Conservation (phyloP, 2,888 invertebrate genomes). For the Nephrotoma appendiculata region DNA sequence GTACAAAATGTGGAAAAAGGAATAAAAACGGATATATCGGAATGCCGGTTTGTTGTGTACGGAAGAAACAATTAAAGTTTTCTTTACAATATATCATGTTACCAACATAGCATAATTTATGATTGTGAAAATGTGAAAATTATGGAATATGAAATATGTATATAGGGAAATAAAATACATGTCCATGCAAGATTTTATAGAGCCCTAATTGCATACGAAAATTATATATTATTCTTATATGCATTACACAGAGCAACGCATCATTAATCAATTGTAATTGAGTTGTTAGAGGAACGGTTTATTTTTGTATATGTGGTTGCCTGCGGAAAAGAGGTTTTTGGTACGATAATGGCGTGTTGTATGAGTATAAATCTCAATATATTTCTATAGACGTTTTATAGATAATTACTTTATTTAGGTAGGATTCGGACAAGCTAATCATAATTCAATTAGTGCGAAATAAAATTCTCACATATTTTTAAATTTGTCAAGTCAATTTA, state of each 20-base stretch:
- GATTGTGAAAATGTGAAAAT: not conserved
- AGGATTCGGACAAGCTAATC: not conserved
- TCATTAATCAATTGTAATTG: not conserved
- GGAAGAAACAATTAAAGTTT: not conserved
- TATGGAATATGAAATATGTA: not conserved
- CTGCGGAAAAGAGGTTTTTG: not conserved
- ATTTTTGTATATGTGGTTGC: not conserved
- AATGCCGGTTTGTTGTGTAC: not conserved
- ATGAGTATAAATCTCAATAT: no score
- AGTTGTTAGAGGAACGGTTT: not conserved
- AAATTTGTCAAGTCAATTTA: not conserved
- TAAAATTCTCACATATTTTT: not conserved
- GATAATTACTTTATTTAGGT: not conserved
- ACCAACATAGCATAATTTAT: not conserved
- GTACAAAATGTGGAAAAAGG: not conserved
- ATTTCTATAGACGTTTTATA: not conserved
- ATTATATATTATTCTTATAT: not conserved
- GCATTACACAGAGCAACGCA: not conserved
- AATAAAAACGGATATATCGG: not conserved
- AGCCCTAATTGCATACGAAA: not conserved
- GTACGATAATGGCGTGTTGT: not conserved
- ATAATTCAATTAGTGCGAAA: not conserved
- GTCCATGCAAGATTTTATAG: not conserved
- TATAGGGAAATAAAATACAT: not conserved
- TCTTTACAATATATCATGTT: not conserved